phyloP scores from a whole-genome alignment of 2,888 invertebrate species.

The Tortricodes alternella region DNA sequence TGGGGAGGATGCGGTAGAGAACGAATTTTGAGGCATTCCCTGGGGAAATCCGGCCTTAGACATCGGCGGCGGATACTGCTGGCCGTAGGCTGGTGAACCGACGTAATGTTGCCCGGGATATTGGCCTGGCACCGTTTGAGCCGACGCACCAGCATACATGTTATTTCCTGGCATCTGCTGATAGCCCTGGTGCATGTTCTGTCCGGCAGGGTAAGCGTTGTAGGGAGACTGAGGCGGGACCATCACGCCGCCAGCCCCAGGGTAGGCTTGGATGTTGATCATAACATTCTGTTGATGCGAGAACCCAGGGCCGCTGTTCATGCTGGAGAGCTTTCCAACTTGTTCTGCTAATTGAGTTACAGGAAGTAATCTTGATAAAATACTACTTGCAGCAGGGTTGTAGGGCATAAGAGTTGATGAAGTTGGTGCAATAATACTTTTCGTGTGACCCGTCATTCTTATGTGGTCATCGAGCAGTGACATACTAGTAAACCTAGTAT shows the following conservation, averaged over 20 bases:
- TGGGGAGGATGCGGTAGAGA: conserved; percentile 53
- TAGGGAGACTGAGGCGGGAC: conserved; percentile 70
- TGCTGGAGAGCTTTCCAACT: conserved; percentile 70
- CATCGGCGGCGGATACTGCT: conserved; percentile 58
- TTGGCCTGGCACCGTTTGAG: conserved; percentile 62
- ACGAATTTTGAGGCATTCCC: conserved; percentile 50
- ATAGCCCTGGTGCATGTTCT: conserved; percentile 69
- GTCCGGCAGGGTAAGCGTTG: conserved; percentile 61
- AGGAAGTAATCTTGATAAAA: conserved; percentile 69
- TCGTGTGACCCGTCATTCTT: conserved; percentile 81
- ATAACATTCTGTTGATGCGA: conserved; percentile 85
- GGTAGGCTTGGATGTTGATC: conserved; percentile 85
- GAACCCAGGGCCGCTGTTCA: conserved; percentile 58
- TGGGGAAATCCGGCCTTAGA: conserved; percentile 62
- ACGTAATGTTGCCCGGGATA: conserved; percentile 61
- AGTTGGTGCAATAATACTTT: conserved; percentile 56
- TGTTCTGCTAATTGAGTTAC: conserved; percentile 76
- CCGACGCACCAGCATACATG: conserved; percentile 62
- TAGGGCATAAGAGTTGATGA: conserved; percentile 66
- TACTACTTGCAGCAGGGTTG: conserved; percentile 57
- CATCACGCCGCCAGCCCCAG: conserved; percentile 76
- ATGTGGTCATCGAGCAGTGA: conserved; percentile 80
- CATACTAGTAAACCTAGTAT: conserved; percentile 82
- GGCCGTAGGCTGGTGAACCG: conserved; percentile 58
- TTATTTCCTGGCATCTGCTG: conserved; percentile 54